phyloP scores from a whole-genome alignment of 2,113 vertebrate species.

The Columba janthina region DNA sequence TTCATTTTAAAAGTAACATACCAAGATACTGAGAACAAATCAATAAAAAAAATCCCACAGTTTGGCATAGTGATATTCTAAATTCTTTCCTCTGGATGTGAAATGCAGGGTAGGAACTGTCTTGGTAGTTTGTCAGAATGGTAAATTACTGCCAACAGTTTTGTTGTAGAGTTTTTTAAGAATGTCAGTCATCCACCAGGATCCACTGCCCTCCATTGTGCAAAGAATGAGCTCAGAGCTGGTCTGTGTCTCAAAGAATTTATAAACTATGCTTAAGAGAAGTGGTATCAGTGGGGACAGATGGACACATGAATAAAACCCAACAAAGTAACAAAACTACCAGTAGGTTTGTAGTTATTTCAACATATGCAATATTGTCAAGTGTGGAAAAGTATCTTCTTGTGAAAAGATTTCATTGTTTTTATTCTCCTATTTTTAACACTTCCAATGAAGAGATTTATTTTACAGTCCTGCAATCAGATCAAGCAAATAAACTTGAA shows the following conservation, averaged over 20 bases:
- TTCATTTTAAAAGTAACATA: neutral
- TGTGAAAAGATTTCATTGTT: neutral
- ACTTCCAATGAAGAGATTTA: neutral
- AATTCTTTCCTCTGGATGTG: neutral
- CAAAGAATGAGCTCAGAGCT: neutral
- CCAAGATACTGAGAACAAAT: neutral
- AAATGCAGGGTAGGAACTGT: neutral
- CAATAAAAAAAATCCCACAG: neutral
- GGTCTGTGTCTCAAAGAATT: neutral
- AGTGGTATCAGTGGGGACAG: neutral
- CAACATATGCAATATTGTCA: neutral
- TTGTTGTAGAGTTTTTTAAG: neutral
- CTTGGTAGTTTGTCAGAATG: neutral
- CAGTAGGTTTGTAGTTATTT: neutral
- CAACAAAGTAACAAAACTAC: neutral
- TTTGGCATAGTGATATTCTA: neutral
- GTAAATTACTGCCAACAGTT: neutral
- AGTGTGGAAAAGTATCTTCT: neutral
- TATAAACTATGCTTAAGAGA: neutral
- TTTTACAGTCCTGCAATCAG: neutral
- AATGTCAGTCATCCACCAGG: neutral
- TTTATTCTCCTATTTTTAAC: neutral
- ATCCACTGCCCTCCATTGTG: neutral
- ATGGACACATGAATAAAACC: neutral
- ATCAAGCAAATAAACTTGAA: neutral